Evolutionary conservation across 2,113 vertebrate species (phyloP).

Genomic region (Todiramphus saurophagus): DNA sequence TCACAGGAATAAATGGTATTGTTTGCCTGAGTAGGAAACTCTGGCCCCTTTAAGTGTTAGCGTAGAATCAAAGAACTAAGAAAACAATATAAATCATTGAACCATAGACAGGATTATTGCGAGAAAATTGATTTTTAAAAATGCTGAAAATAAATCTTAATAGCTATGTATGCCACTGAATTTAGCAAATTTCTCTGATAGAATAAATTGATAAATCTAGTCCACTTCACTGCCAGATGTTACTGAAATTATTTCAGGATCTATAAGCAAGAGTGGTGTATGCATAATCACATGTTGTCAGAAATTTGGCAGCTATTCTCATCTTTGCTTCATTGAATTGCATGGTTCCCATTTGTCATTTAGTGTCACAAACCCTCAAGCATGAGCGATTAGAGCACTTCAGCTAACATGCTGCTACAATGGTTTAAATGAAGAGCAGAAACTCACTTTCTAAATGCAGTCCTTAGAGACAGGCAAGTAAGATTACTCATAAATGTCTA

Average conservation of each 20-base stretch:
- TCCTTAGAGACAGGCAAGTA: neutral
- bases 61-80: neutral
- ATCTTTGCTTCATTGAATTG: constrained; percentile 34
- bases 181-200: constrained; percentile 1
- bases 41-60: neutral
- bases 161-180: neutral
- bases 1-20: neutral
- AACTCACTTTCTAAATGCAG: constrained; percentile 11
- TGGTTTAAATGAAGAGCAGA: constrained; percentile 22
- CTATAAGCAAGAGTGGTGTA: neutral
- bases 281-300: constrained; percentile 45
- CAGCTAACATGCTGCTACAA: neutral
- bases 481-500: constrained; percentile 2
- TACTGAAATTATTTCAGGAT: constrained; percentile 29
- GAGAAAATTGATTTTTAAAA: constrained; percentile 21
- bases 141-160: constrained; percentile 23
- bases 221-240: constrained; percentile 29
- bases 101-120: neutral
- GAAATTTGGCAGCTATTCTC: constrained; percentile 27
- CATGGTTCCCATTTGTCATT: constrained; percentile 43
- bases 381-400: neutral
- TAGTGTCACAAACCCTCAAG: constrained; percentile 1
- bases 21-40: neutral
- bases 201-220: constrained; percentile 26
- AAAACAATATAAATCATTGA: neutral